Evolutionary conservation across 2,797 vertebrate genomes (phyloP), one percentile per base, ranked within the genome.

Genomic region (Jordanella pulchra): DNA sequence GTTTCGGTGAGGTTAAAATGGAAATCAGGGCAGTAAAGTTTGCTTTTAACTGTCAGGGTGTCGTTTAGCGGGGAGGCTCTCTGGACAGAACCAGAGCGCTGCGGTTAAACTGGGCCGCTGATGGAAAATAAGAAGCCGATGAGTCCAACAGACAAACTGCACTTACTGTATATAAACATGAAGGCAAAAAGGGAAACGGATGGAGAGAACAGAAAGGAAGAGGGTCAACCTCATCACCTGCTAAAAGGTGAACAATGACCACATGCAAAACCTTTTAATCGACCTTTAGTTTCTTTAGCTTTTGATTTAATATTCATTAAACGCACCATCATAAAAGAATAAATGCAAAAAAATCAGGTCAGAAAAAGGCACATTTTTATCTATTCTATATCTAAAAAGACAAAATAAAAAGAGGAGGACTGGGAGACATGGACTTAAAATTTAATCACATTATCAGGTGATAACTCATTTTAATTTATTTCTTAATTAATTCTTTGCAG

Each of bases 81-180:
- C n/a, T 54, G 50, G 50, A 45, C 70, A 35, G 39, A 39, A 9
- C 30, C 44, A 65, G 44, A 63, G 69, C 32, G 17, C 48, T 68
- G 73, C 54, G 73, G 77, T 30, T 47, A 50, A 6, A 28, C 23
- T 76, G 80, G 73, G 70, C 60, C 0, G 67, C 76, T 80, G 84
- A 73, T 12, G 69, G 60, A 69, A 61, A 75, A 81, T 78, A 75
- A 69, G 82, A 27, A 80, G 65, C 61, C 66, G 53, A 39, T 0
- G 55, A 67, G 35, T 56, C 27, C 42, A 15, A 44, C 84, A 73
- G 76, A 71, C 72, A 6, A 21, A 54, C 55, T 61, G 51, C 18
- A 9, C 48, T 66, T 45, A n/a, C n/a, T n/a, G n/a, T n/a, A 81
- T 82, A 70, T 18, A 9, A 82, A 84, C 21, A 44, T 18, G 3